Evolutionary conservation across 2,797 vertebrate genomes (phyloP).

Genomic region (Sebastes nivosus): DNA sequence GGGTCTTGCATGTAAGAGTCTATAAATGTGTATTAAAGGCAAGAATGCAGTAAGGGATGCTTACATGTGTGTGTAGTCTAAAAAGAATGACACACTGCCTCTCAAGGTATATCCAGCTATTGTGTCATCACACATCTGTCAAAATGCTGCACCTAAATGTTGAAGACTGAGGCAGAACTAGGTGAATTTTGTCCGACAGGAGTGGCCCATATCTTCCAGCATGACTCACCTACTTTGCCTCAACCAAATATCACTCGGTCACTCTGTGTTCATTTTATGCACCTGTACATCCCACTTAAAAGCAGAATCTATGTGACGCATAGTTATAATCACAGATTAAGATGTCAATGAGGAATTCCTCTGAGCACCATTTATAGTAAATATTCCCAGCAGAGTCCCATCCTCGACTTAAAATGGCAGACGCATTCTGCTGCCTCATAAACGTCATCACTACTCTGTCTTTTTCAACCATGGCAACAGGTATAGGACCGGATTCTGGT

Average conservation of each 20-base stretch:
- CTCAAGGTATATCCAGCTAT: neutral
- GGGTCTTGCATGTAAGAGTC: slow-evolving; percentile 10
- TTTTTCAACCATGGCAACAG: slow-evolving; percentile 82
- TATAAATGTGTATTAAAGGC: neutral
- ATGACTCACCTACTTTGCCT: slow-evolving; percentile 13
- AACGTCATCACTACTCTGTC: slow-evolving; percentile 72
- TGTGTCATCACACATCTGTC: neutral
- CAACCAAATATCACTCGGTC: neutral
- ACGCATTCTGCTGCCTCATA: slow-evolving; percentile 59
- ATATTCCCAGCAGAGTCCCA: slow-evolving; percentile 44
- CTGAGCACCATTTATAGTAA: slow-evolving; percentile 33
- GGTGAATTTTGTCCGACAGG: neutral
- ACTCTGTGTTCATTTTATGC: neutral
- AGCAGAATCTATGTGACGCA: neutral
- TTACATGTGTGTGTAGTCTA: neutral
- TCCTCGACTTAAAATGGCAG: slow-evolving; percentile 67
- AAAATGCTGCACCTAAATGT: neutral
- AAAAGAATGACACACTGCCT: neutral
- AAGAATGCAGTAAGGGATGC: neutral
- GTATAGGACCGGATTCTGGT: slow-evolving; percentile 73
- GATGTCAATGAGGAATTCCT: slow-evolving; percentile 16
- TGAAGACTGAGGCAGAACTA: neutral
- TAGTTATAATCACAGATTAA: neutral
- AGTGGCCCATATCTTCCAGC: neutral
- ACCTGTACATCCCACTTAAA: neutral